phyloP scores from a whole-genome alignment of 2,113 vertebrate genomes.

The Platysternon megacephalum region DNA sequence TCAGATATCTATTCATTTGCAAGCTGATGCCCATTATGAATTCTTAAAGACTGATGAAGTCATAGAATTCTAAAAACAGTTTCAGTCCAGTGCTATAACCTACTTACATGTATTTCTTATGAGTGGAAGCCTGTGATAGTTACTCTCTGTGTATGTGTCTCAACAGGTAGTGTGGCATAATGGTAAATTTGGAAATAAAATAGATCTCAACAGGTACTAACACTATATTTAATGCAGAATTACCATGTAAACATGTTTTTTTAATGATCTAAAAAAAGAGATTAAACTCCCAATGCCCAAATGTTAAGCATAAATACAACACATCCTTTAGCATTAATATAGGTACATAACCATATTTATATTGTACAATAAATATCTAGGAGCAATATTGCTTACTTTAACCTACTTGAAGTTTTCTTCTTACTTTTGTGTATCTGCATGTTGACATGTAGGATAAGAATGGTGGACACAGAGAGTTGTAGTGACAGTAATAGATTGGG shows the following conservation, averaged over 20 bases:
- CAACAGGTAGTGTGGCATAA: neutral
- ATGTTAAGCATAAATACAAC: neutral
- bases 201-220: neutral
- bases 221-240: neutral
- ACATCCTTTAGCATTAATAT: neutral
- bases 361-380: neutral
- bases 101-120: neutral
- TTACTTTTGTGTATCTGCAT: neutral
- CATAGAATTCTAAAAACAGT: neutral
- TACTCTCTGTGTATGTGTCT: neutral
- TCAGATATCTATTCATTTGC: slow-evolving; percentile 1
- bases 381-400: neutral
- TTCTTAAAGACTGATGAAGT: neutral
- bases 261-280: neutral
- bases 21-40: neutral
- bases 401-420: neutral
- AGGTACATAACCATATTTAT: neutral
- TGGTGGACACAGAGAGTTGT: neutral
- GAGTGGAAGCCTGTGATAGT: neutral
- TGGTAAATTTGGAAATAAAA: neutral
- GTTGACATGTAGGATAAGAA: neutral
- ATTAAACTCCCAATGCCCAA: neutral
- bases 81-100: neutral
- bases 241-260: neutral
- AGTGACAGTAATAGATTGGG: neutral